Evolutionary conservation across 2,888 invertebrate genomes (phyloP), one percentile per base, ranked within the genome.

Genomic region (Rambutsinella grinnellia): DNA sequence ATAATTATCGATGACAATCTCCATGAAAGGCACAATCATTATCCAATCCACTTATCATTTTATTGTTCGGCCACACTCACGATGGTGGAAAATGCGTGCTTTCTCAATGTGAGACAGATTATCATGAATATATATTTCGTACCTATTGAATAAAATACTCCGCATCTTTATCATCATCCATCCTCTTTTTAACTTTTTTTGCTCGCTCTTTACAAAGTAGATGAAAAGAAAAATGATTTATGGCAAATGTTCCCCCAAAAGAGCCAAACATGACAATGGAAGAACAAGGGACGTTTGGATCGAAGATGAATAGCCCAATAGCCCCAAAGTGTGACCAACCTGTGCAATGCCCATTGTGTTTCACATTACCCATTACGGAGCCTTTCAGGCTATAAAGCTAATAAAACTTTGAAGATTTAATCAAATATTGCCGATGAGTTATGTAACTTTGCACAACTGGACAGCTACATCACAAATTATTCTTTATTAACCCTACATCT

Each of bases 1-100:
- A 36, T 63, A 71, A 71, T 71, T 71, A 63, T 57, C 53, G 71
- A 71, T 71, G 71, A 71, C 71, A 71, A 71, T 71, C 71, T 62
- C 53, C 53, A 36, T 47, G 56, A 56, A 62, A 47, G 61, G 58
- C 21, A 26, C 70, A 61, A 56, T 53, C 61, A 47, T 62, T 44
- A 26, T 58, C 17, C 51, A 36, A 57, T 46, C 54, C 54, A 56
- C 54, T 23, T 62, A 54, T 61, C 62, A 70, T 54, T 62, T 60
- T 56, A 58, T 49, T 57, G 63, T 26, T n/a, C 63, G 71, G 63
- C 70, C 70, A 70, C 56, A 66, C 56, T 70, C 61, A 62, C 71
- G 63, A 71, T 63, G 63, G 56, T 60, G n/a, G n/a, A n/a, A n/a
- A n/a, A n/a, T n/a, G n/a, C n/a, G n/a, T n/a, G n/a, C n/a, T n/a